Conservation (phyloP, 2,113 vertebrate species). For the Stigmatopora nigra region DNA sequence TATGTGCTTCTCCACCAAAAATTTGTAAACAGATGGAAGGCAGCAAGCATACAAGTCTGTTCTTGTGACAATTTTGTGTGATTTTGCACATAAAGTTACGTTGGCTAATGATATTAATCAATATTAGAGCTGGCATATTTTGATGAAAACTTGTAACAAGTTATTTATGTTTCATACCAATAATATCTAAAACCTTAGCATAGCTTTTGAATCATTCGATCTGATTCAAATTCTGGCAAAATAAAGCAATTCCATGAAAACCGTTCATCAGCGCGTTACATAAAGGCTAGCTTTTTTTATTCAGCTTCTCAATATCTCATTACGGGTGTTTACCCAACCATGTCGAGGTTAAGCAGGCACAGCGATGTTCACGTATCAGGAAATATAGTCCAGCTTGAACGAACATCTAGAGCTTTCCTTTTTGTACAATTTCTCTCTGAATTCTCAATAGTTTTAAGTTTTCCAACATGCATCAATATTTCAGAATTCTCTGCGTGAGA, state of each 20-base stretch:
- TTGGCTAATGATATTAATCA: background rate
- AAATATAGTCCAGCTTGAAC: background rate
- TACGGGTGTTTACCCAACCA: conserved; percentile 4
- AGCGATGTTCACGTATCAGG: conserved; percentile 12
- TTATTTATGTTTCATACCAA: background rate
- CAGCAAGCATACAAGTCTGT: background rate
- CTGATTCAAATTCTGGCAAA: background rate
- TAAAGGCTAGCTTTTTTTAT: background rate
- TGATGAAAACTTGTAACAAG: background rate
- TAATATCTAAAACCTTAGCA: background rate
- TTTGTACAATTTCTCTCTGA: background rate
- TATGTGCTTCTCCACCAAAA: conserved; percentile 52
- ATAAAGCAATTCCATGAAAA: background rate
- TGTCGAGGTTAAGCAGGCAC: background rate
- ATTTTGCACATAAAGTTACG: background rate
- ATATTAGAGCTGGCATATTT: background rate
- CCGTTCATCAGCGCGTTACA: background rate
- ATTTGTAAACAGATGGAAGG: conserved; percentile 63
- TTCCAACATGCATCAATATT: conserved; percentile 6
- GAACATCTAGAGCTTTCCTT: conserved; percentile 1
- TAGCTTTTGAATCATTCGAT: background rate
- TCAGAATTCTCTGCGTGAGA: conserved; percentile 44
- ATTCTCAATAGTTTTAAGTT: conserved; percentile 7
- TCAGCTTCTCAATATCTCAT: background rate
- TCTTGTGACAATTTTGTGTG: background rate